Conservation (phyloP, 1,140 invertebrate genomes). For the Drosophila neocordata region DNA sequence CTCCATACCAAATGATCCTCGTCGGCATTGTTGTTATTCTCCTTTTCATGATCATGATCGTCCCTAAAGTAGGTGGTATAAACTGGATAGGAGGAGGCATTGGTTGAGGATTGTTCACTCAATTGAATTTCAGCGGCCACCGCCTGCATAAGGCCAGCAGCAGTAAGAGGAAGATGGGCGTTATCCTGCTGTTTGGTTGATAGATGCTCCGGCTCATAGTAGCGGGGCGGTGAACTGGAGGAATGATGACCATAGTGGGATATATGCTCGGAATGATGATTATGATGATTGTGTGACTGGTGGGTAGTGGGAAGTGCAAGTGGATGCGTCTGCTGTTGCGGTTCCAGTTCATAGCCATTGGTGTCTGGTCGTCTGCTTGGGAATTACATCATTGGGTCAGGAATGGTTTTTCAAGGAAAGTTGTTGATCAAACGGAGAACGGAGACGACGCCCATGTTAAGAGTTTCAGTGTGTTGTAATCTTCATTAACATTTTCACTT, state of each 20-base stretch:
- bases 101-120: conserved; percentile 37
- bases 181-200: conserved; percentile 15
- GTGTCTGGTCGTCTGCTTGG: conserved; percentile 15
- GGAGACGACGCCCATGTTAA: conserved; percentile 55
- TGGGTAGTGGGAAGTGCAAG: not conserved
- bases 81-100: conserved; percentile 37
- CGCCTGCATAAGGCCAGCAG: conserved; percentile 51
- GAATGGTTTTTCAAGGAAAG: conserved; percentile 21
- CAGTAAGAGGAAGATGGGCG: conserved; percentile 40
- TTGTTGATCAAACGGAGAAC: conserved; percentile 5
- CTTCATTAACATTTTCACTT: conserved; percentile 69
- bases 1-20: conserved; percentile 48
- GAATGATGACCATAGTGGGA: conserved; percentile 17
- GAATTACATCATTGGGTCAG: conserved; percentile 8
- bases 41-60: conserved; percentile 31
- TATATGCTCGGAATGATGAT: conserved; percentile 17
- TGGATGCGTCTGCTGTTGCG: not conserved
- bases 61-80: conserved; percentile 58
- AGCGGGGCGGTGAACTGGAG: conserved; percentile 20
- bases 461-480: conserved; percentile 23
- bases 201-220: conserved; percentile 30
- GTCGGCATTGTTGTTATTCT: conserved; percentile 18
- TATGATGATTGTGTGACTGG: conserved; percentile 17
- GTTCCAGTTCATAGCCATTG: conserved; percentile 29
- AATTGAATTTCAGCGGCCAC: conserved; percentile 50